A percentile compares a stretch with the other conserved stretches of the same genome.
Evolutionary conservation across 2,113 vertebrate genomes (phyloP).

Genomic region (Sisor rabdophorus): DNA sequence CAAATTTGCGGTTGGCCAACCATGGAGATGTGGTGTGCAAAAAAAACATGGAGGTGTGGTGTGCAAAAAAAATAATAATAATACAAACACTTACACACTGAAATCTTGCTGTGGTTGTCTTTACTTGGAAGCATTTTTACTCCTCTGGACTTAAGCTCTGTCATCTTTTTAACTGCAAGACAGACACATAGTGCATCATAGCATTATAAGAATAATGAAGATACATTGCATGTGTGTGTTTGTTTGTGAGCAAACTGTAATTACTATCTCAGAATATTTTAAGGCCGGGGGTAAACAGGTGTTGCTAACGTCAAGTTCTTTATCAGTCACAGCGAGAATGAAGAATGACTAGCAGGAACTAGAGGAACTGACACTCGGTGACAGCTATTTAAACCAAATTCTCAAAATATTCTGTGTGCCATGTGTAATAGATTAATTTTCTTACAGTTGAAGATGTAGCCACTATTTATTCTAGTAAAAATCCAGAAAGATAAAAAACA

Average conservation of each 20-base stretch:
- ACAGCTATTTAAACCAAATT: conserved; percentile 39
- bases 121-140: conserved; percentile 98
- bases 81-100: conserved; percentile 86
- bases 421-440: background rate
- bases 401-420: background rate
- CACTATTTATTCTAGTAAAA: background rate
- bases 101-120: conserved; percentile 96
- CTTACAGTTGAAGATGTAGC: background rate
- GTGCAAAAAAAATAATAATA: no score
- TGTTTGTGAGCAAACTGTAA: conserved; percentile 14
- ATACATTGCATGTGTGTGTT: background rate
- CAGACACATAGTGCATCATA: conserved; percentile 21
- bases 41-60: no score
- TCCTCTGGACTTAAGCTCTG: conserved; percentile 92
- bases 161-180: conserved; percentile 94
- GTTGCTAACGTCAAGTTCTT: conserved; percentile 10
- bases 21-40: no score
- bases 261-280: conserved; percentile 19
- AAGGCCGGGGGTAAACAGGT: background rate
- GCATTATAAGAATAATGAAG: conserved; percentile 8
- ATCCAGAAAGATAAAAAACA: background rate
- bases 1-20: background rate
- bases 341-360: conserved; percentile 12
- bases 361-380: conserved; percentile 17
- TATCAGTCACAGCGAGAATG: conserved; percentile 7